Base-by-base conservation (phyloP, 2,113 vertebrate genomes). In the Catharus minimus region DNA sequence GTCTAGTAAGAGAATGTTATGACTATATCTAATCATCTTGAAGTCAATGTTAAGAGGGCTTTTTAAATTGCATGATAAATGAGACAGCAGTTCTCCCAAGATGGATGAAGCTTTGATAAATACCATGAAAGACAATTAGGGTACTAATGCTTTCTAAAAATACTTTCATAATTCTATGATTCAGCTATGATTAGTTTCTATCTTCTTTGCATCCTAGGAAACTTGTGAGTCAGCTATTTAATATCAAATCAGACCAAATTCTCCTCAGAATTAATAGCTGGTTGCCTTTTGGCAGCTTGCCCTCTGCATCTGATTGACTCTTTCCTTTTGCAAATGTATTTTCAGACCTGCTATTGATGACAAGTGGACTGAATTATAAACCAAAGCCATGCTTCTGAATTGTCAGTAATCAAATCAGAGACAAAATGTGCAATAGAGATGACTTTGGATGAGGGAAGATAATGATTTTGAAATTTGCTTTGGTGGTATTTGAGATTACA, bases 281-380 rank as follows among this genome's bases (percentile, higher is more conserved):
- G 6, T 41, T 90, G 49, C 32, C 14, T 89, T 90, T 82, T 89
- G 67, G 78, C 91, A 85, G 50, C n/a, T 85, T 85, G 71, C 62
- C 80, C 74, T 85, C 64, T 85, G 15, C 43, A 56, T 73, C 46
- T 82, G 50, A 79, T 82, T 82, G 74, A 82, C 44, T 79, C 55
- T 65, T 49, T 61, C 22, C 55, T 27, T 79, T 64, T 52, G 46
- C 58, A 85, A 85, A 76, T 66, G 12, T 50, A 47, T 87, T 87
- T 90, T 89, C 74, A 87, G 62, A 66, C 16, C 30, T 3, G 2
- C 38, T 87, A 43, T 73, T 88, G 47, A 58, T 66, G 64, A 79
- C 55, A 76, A 93, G 21, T 41, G 3, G 21, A 66, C 73, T 84
- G 58, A 82, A 93, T 76, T 68, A 80, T 91, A 92, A 85, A 94